These are phyloP conservation scores for Champsocephalus gunnari DNA, from an alignment of 2,797 vertebrate genomes.

Conservation along the genomic window DNA sequence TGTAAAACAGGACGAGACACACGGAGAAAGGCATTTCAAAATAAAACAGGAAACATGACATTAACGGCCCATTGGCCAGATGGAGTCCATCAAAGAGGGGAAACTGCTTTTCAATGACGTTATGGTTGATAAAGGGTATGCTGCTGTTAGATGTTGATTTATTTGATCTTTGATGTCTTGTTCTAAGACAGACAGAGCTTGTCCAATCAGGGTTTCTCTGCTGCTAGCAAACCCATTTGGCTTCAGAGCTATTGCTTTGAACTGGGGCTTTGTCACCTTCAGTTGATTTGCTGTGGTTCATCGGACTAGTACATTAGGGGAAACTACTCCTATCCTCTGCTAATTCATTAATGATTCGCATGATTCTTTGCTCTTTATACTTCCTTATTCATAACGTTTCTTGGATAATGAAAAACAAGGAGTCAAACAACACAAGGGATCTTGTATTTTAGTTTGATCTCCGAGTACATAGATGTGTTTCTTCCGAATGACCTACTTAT, in stretches of 20 bases:
- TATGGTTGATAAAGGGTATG: slow-evolving; percentile 8
- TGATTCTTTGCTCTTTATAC: too few relatives aligned
- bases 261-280: not conserved
- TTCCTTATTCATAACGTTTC: not conserved
- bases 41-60: too few relatives aligned
- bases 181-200: not conserved
- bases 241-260: not conserved
- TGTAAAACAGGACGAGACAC: too few relatives aligned
- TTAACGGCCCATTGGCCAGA: not conserved
- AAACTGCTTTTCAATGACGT: slow-evolving; percentile 1
- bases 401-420: not conserved
- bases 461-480: slow-evolving; percentile 10
- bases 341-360: slow-evolving; percentile 7
- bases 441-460: not conserved
- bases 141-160: not conserved
- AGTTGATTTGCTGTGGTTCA: slow-evolving; percentile 3
- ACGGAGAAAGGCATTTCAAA: too few relatives aligned
- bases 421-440: slow-evolving; percentile 7
- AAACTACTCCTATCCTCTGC: slow-evolving; percentile 10
- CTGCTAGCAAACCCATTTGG: not conserved
- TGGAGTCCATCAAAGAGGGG: slow-evolving; percentile 6
- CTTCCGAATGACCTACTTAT: slow-evolving; percentile 14
- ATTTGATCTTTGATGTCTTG: not conserved
- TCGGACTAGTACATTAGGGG: not conserved
- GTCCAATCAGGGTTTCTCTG: not conserved